Evolutionary conservation across 2,888 invertebrate species (phyloP), one percentile per base, ranked within the genome.

Genomic region (Leucozona laternaria): DNA sequence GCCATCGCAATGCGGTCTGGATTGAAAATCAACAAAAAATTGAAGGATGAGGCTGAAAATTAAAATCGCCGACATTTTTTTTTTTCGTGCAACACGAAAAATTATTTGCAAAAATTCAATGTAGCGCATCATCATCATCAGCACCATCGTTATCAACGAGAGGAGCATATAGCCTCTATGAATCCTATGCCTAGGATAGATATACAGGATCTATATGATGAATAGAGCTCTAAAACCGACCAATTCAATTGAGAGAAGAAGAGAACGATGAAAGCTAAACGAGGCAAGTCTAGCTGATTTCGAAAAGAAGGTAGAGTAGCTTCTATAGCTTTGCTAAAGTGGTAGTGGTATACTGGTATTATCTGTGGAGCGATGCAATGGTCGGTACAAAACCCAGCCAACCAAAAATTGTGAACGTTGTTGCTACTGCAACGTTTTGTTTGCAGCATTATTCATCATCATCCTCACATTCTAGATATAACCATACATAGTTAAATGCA

Each of bases 391-490:
- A 28, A 62, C 60, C 60, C 73, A 81, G 77, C 81, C 85, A 85
- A 85, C 81, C 85, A 81, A 85, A 85, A 85, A 57, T 85, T 81
- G 77, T 85, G 68, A 77, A 85, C 62, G 85, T 81, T 81, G 77
- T 85, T 77, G 81, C 81, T 85, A 78, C 85, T 85, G 85, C 85
- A 85, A 78, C 77, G 77, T 85, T 85, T 79, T 66, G 83, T 84
- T 62, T 85, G 84, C 84, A 85, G 66, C 37, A 72, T 80, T 80
- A 80, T 80, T 79, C 71, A 76, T 77, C 64, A 64, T 64, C 57
- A 58, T 58, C 60, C 37, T 60, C 55, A 45, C 55, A 22, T 11
- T 62, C 53, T 25, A 17, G 34, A 28, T 37, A 50, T 28, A 20
- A 66, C 50, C 71, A 34, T 68, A 71, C 71, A 66, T 15, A 50